Conservation (phyloP, 2,888 invertebrate species). For the Cephus runcator region DNA sequence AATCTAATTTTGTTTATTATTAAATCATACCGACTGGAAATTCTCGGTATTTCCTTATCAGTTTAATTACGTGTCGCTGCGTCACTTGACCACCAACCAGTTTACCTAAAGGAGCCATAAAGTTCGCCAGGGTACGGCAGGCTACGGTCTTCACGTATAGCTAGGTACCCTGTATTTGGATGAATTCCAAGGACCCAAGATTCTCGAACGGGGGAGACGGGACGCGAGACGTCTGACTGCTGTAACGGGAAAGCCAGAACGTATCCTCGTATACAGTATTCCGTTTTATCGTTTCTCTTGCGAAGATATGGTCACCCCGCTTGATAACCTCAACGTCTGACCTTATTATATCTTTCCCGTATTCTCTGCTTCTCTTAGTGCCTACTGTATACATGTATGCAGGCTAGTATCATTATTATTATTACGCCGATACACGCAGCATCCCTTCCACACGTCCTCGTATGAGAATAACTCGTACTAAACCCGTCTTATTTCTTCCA, state of each 20-base stretch:
- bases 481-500: no score
- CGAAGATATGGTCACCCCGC: constrained; percentile 47
- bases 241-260: background rate
- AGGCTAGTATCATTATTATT: no score
- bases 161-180: constrained; percentile 35
- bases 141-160: background rate
- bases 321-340: constrained; percentile 58
- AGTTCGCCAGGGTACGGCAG: background rate
- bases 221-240: constrained; percentile 9
- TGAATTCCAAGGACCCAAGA: constrained; percentile 32
- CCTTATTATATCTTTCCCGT: constrained; percentile 57
- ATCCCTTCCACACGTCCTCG: no score
- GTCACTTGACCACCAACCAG: no score
- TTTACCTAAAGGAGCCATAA: no score
- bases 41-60: no score
- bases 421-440: no score
- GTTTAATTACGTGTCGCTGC: no score
- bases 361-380: constrained; percentile 5
- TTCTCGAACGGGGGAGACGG: constrained; percentile 21
- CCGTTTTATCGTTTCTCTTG: constrained; percentile 47
- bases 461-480: no score
- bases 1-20: no score
- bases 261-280: constrained; percentile 19
- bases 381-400: no score
- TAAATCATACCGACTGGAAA: no score